These are phyloP conservation scores for Dreissena rostriformis DNA, from an alignment of 1,140 invertebrate genomes.

Conservation along the genomic window DNA sequence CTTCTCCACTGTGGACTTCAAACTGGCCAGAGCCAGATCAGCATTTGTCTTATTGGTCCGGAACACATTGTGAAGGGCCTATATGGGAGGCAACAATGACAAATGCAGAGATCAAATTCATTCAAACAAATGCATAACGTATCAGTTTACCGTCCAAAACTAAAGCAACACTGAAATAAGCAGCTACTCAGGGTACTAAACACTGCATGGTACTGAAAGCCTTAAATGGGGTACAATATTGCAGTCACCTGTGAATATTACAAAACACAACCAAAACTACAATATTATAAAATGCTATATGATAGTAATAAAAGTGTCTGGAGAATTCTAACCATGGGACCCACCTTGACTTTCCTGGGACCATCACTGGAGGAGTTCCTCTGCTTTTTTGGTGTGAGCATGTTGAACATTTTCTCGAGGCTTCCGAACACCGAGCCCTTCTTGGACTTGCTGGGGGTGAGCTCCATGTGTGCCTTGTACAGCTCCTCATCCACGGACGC, in stretches of 20 bases:
- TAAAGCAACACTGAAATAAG: not conserved
- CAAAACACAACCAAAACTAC: no score
- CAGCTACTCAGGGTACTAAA: not conserved
- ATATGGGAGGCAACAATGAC: constrained; percentile 54
- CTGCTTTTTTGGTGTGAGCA: constrained; percentile 87
- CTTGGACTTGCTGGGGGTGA: constrained; percentile 81
- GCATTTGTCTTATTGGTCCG: constrained; percentile 86
- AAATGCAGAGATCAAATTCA: not conserved
- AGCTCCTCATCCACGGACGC: constrained; percentile 80
- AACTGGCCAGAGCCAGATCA: constrained; percentile 85
- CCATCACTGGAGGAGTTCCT: constrained; percentile 77
- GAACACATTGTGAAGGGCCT: constrained; percentile 89
- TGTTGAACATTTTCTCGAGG: constrained; percentile 87
- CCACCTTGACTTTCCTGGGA: constrained; percentile 80
- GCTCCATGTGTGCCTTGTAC: constrained; percentile 69
- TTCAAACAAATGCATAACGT: no score
- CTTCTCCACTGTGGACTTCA: constrained; percentile 85
- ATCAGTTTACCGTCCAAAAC: not conserved
- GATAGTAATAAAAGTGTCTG: no score
- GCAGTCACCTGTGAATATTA: no score
- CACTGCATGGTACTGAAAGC: not conserved
- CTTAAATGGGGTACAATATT: no score
- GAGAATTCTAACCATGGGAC: not conserved
- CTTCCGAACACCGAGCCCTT: constrained; percentile 85
- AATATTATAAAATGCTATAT: no score